Percentiles rank a stretch among this genome's conserved stretches.
phyloP scores from a whole-genome alignment of 2,113 vertebrate species.

The Toxotes jaculatrix region DNA sequence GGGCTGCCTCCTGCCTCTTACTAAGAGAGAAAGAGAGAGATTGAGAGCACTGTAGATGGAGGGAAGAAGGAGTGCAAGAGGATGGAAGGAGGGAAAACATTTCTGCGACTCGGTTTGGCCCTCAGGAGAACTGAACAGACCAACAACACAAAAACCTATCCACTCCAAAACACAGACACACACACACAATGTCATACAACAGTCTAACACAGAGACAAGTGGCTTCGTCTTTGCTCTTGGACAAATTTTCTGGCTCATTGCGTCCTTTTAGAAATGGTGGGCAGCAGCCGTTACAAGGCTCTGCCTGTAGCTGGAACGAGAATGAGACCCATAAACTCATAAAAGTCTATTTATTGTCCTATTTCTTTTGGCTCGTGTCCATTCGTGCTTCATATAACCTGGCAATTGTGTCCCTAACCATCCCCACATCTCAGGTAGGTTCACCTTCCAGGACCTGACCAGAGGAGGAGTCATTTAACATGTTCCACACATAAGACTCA shows the following conservation, averaged over 20 bases:
- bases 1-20: slow-evolving; percentile 35
- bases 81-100: slow-evolving; percentile 21
- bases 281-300: slow-evolving; percentile 40
- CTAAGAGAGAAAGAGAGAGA: neutral
- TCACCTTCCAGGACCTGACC: neutral
- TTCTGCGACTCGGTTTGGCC: slow-evolving; percentile 28
- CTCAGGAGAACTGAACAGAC: slow-evolving; percentile 21
- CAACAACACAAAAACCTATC: slow-evolving; percentile 37
- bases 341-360: slow-evolving; percentile 45
- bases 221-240: slow-evolving; percentile 49
- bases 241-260: slow-evolving; percentile 70
- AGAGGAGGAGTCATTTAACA: neutral
- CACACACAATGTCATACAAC: slow-evolving; percentile 17
- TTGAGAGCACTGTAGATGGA: neutral
- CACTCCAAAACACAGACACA: slow-evolving; percentile 7
- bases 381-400: slow-evolving; percentile 21
- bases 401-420: neutral
- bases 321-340: slow-evolving; percentile 51
- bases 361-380: slow-evolving; percentile 21
- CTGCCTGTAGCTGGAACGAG: slow-evolving; percentile 36
- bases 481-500: neutral
- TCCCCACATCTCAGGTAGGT: neutral
- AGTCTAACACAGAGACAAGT: slow-evolving; percentile 39
- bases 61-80: slow-evolving; percentile 7
- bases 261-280: slow-evolving; percentile 51